Evolutionary conservation across 35 echinoderm and acorn worm genomes (phyloP), one percentile per base, ranked within the genome.

Genomic region (Apostichopus parvimensis): DNA sequence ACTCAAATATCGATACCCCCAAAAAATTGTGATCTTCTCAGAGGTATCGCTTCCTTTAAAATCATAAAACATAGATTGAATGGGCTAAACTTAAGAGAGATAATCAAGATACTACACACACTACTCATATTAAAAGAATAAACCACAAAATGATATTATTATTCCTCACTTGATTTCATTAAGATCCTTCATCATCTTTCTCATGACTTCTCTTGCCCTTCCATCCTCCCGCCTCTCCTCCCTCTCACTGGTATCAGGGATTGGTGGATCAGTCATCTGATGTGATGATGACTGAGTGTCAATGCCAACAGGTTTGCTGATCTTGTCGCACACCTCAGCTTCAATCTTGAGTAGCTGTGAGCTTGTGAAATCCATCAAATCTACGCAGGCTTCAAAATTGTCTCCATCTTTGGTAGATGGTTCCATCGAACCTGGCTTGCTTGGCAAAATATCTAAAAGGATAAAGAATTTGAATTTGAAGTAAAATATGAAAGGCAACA

Each of bases 131-230:
- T 61, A 12, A 61, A 8, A 61, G 12, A 61, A 5, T 9, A 8
- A 8, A 61, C 10, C 58, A 61, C 1, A 61, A 61, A 61, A 61
- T 61, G 58, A 61, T 1, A 12, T 12, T 1, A 12, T 12, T 9
- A 61, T 61, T 61, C 12, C 80, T 84, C 54, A 84, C 81, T 84
- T 84, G 55, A 84, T 84, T 58, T 84, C 81, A 14, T 84, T 84
- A 17, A 84, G 56, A 59, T 84, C 81, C 53, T 84, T 84, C 81
- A 84, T 84, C 81, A 84, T 84, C 57, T 84, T 84, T 84, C 57
- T 56, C 81, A 84, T 84, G 55, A 84, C 57, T 84, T 84, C 81
- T 84, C 57, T 84, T 15, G 57, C 81, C 58, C 81, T 84, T 24
- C 56, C 57, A n/a, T 84, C 81, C 4, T 1, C 58, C 57, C 25